Percentiles rank a stretch among this genome's conserved stretches.
Conservation (phyloP, 2,888 invertebrate species). For the Hirtodrosophila trivittata region DNA sequence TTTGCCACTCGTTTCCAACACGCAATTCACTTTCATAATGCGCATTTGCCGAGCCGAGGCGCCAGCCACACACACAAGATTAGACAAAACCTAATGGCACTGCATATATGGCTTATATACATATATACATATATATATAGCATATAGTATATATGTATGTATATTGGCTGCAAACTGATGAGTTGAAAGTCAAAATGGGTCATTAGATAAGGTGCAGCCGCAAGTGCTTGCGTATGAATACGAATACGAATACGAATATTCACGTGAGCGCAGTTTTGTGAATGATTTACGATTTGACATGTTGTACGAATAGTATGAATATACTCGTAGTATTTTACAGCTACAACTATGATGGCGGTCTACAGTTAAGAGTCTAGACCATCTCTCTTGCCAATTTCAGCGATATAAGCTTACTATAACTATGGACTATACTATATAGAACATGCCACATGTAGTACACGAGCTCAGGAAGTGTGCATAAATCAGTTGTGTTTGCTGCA, state of each 20-base stretch:
- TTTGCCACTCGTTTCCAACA: slow-evolving; percentile 27
- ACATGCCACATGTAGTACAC: slow-evolving; percentile 23
- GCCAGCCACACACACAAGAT: slow-evolving; percentile 49
- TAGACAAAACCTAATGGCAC: slow-evolving; percentile 63
- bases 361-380: slow-evolving; percentile 10
- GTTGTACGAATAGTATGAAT: too few relatives aligned
- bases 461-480: slow-evolving; percentile 48
- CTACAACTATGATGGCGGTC: not conserved
- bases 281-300: slow-evolving; percentile 70
- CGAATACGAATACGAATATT: slow-evolving; percentile 8
- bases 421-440: not conserved
- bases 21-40: slow-evolving; percentile 61
- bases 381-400: slow-evolving; percentile 46
- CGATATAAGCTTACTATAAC: slow-evolving; percentile 31
- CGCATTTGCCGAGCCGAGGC: slow-evolving; percentile 47
- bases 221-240: slow-evolving; percentile 5
- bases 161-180: slow-evolving; percentile 18
- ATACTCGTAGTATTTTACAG: not conserved
- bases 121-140: slow-evolving; percentile 20
- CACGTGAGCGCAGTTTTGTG: slow-evolving; percentile 62
- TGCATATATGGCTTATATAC: slow-evolving; percentile 33
- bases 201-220: slow-evolving; percentile 58
- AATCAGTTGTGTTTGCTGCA: slow-evolving; percentile 50
- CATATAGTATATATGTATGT: not conserved
- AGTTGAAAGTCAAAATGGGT: slow-evolving; percentile 56